These are phyloP conservation scores for Rhinoraja longicauda DNA, from an alignment of 2,797 vertebrate species.

Conservation along the genomic window DNA sequence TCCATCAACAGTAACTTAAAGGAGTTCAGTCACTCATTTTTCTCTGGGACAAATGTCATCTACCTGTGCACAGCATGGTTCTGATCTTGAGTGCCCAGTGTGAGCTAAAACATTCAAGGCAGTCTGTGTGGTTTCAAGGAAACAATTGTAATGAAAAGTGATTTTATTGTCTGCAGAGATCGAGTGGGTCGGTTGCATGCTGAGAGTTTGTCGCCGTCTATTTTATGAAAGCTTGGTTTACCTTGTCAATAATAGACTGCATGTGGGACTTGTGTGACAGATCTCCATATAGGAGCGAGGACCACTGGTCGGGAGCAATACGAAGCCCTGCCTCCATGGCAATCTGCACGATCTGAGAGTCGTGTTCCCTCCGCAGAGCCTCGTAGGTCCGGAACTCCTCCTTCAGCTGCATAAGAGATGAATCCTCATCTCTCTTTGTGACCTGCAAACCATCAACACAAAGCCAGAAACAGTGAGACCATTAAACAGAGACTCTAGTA, in stretches of 20 bases:
- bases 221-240: constrained; percentile 45
- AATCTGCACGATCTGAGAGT: constrained; percentile 97
- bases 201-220: not conserved
- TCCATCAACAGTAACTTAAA: not conserved
- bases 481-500: not conserved
- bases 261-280: constrained; percentile 98
- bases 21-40: not conserved
- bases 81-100: not conserved
- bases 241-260: constrained; percentile 99
- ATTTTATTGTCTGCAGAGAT: too few species aligned
- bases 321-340: constrained; percentile 97
- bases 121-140: not conserved
- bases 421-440: constrained; percentile 96
- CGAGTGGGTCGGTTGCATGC: not conserved
- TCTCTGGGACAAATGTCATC: not conserved
- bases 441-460: constrained; percentile 62
- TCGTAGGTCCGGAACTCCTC: constrained; percentile 96
- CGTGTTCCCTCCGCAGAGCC: constrained; percentile 87
- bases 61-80: not conserved
- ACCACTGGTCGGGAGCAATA: constrained; percentile 98
- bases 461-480: not conserved
- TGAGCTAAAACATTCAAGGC: not conserved
- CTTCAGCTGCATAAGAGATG: constrained; percentile 95
- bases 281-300: constrained; percentile 91
- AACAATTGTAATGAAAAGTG: not conserved